Conservation (phyloP, 1,140 invertebrate genomes). For the Leptinotarsa defecta region DNA sequence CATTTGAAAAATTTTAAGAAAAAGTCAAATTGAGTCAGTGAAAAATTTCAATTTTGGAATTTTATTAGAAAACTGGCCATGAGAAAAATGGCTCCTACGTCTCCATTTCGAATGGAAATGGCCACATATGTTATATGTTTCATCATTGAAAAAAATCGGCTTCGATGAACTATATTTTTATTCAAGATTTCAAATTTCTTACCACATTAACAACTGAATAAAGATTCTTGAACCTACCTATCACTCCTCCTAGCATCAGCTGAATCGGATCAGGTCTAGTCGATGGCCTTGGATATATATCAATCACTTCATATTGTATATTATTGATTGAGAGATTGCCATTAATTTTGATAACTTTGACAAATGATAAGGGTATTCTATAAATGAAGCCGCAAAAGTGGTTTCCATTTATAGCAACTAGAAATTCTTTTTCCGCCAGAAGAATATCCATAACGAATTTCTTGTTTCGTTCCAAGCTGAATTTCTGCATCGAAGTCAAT, state of each 20-base stretch:
- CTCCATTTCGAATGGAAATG: too few species aligned
- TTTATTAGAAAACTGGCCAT: too few species aligned
- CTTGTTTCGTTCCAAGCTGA: slow-evolving; percentile 54
- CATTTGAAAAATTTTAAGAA: too few species aligned
- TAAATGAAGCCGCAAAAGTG: slow-evolving; percentile 74
- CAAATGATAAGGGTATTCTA: slow-evolving; percentile 62
- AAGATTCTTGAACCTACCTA: background rate
- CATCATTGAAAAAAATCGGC: too few species aligned
- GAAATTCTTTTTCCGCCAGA: slow-evolving; percentile 56
- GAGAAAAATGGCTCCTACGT: too few species aligned
- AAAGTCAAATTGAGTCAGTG: too few species aligned
- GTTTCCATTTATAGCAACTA: slow-evolving; percentile 71
- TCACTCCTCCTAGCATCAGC: background rate
- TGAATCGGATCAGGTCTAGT: background rate
- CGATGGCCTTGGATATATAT: slow-evolving; percentile 34
- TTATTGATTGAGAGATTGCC: slow-evolving; percentile 61
- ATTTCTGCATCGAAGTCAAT: slow-evolving; percentile 61
- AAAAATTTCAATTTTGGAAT: too few species aligned
- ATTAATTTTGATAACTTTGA: slow-evolving; percentile 58
- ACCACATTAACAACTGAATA: background rate
- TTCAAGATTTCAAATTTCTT: too few species aligned
- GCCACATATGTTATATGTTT: too few species aligned
- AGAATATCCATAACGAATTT: slow-evolving; percentile 58
- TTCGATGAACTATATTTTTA: too few species aligned
- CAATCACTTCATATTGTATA: slow-evolving; percentile 51